Conservation (phyloP, 2,888 invertebrate species). For the Silvanus unidentatus region DNA sequence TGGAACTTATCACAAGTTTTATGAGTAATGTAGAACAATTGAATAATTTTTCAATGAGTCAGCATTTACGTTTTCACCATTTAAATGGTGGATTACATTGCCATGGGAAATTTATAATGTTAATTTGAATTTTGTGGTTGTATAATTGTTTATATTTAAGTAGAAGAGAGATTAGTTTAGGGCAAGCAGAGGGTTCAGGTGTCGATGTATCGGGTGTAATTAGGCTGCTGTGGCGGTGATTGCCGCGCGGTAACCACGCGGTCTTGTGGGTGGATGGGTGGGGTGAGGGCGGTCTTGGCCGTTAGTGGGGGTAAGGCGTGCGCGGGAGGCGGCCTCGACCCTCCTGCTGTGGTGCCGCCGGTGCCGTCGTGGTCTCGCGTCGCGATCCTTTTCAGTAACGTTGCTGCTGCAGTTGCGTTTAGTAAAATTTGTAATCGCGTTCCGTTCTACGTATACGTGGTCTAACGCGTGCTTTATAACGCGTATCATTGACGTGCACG, state of each 20-base stretch:
- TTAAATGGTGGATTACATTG: too few species aligned
- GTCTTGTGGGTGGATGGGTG: conserved; percentile 42
- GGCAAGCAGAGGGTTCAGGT: conserved; percentile 33
- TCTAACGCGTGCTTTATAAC: conserved; percentile 13
- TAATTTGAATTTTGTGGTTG: not conserved
- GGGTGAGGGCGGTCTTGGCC: conserved; percentile 41
- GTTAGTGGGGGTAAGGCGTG: conserved; percentile 42
- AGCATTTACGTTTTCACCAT: too few species aligned
- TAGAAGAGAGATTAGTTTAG: conserved; percentile 18
- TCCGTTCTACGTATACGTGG: conserved; percentile 9
- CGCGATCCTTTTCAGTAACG: conserved; percentile 31
- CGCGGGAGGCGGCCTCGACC: conserved; percentile 44
- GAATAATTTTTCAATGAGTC: too few species aligned
- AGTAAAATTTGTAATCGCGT: conserved; percentile 23
- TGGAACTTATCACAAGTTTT: too few species aligned
- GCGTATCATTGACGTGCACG: too few species aligned
- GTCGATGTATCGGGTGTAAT: conserved; percentile 42
- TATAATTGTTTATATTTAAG: conserved; percentile 15
- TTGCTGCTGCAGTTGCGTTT: conserved; percentile 23
- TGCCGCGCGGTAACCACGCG: conserved; percentile 44
- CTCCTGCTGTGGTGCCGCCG: conserved; percentile 35
- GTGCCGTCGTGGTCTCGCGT: conserved; percentile 28
- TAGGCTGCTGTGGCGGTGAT: conserved; percentile 42
- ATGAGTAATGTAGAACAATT: too few species aligned
- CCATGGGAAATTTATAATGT: not conserved